Evolutionary conservation across 2,797 vertebrate species (phyloP).

Genomic region (Dicrostonyx torquatus): DNA sequence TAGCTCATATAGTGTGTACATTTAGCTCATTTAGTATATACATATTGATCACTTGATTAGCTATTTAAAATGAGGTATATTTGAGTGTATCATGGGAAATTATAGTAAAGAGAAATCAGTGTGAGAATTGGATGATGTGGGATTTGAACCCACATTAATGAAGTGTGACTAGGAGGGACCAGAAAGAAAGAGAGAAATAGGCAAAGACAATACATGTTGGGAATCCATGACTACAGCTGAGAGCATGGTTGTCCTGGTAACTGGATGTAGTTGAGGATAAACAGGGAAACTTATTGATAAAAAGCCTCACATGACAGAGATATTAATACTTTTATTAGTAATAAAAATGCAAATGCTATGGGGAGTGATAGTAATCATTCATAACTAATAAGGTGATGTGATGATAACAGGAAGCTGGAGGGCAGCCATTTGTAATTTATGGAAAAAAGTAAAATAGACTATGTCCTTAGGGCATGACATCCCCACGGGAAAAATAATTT

Average conservation of each 20-base stretch:
- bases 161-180: not conserved
- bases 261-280: not conserved
- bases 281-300: not conserved
- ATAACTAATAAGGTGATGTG: not conserved
- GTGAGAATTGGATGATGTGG: not conserved
- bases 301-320: not conserved
- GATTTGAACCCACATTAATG: conserved; percentile 27
- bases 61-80: not conserved
- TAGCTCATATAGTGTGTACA: not conserved
- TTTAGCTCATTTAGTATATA: not conserved
- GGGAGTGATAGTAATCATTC: conserved; percentile 9
- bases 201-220: not conserved
- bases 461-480: conserved; percentile 1
- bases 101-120: not conserved
- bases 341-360: not conserved
- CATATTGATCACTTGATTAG: not conserved
- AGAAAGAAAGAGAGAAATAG: not conserved
- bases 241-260: not conserved
- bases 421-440: conserved; percentile 32
- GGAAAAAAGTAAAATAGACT: conserved; percentile 26
- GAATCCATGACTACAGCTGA: not conserved
- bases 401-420: not conserved
- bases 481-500: conserved; percentile 57
- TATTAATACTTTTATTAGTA: not conserved
- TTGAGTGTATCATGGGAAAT: not conserved